Evolutionary conservation across 2,113 vertebrate genomes (phyloP), one percentile per base, ranked within the genome.

Genomic region (Camelus dromedarius): DNA sequence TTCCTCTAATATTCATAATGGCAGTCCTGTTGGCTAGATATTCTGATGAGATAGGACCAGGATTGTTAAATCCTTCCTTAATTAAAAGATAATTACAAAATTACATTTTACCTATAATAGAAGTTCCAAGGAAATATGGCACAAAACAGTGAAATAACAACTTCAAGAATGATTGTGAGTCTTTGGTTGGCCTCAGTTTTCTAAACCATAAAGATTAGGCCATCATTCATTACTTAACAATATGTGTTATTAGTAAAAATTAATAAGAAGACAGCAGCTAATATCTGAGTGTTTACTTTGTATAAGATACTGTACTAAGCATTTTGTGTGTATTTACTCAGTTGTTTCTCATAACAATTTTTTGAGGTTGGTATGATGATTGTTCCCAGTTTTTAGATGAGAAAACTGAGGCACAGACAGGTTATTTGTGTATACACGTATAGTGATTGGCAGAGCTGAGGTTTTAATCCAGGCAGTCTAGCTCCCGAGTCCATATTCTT

Each of bases 381-480:
- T 93, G 86, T 93, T 96, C 72, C 38, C 30, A 90, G 0, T 77
- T 93, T 86, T 70, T 35, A 80, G 46, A 28, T 97, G 42, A 95
- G 66, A 89, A 88, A 75, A 87, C n/a, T 46, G 30, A 93, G 75
- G 11, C 38, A 84, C 24, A 76, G 26, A 58, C 18, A 83, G 73
- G 2, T 80, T 70, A 46, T 22, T 88, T 95, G 19, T 46, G 82
- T 76, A 75, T 24, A 72, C 11, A 95, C 5, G 22, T 81, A 48
- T 20, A 58, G 48, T 58, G 75, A 48, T 46, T 81, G 22, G 50
- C 73, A 89, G 76, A 95, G 19, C 52, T 89, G 46, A 80, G 22
- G 85, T 81, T 70, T 95, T 35, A 80, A 90, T 81, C 26, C 8
- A 95, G 32, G 42, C 9, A 58, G 32, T 76, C 38, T 35, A 84